Evolutionary conservation across 2,797 vertebrate genomes (phyloP), one percentile per base, ranked within the genome.

Genomic region (Gila robusta): DNA sequence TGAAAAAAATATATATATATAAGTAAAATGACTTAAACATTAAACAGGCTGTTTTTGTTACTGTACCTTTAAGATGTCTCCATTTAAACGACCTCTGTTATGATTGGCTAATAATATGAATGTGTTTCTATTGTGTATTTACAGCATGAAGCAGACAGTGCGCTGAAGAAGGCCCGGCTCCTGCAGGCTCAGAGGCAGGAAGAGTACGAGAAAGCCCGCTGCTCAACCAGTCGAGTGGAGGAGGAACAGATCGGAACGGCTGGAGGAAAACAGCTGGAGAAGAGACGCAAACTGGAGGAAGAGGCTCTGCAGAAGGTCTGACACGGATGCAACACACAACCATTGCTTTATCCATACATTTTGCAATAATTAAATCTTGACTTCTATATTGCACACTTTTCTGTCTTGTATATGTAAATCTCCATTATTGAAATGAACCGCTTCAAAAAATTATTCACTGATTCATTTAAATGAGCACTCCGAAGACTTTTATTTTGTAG

Each of bases 301-400:
- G 98, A 99, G 86, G 98, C 98, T 5, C 93, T 98, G 91, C 97
- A 97, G 91, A 99, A 98, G 96, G 98, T 99, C 91, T 83, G 73
- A 80, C 49, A 74, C 66, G 9, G 26, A 73, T 28, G 52, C n/a
- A 82, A 64, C 67, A 69, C 82, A 56, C 56, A 66, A 23, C 71
- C 12, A 5, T 77, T 56, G 73, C 49, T 59, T 77, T 56, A 56
- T 56, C 56, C 6, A 28, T 28, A 12, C 6, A 32, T 32, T 66
- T 32, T 32, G 26, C 62, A 17, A 66, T 66, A 66, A 28, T 64
- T 64, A n/a, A 54, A 32, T 37, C 49, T 77, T 4, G 19, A 37
- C 12, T 52, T 59, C 54, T 19, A 5, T 35, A 47, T 26, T 52
- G 67, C 56, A 49, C 14, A 7, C 3, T 37, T 54, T 39, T 16